Percentiles rank a stretch among this genome's conserved stretches.
These are phyloP conservation scores for Hapalemur alaotrensis DNA, from an alignment of 2,797 vertebrate genomes.

Conservation along the genomic window DNA sequence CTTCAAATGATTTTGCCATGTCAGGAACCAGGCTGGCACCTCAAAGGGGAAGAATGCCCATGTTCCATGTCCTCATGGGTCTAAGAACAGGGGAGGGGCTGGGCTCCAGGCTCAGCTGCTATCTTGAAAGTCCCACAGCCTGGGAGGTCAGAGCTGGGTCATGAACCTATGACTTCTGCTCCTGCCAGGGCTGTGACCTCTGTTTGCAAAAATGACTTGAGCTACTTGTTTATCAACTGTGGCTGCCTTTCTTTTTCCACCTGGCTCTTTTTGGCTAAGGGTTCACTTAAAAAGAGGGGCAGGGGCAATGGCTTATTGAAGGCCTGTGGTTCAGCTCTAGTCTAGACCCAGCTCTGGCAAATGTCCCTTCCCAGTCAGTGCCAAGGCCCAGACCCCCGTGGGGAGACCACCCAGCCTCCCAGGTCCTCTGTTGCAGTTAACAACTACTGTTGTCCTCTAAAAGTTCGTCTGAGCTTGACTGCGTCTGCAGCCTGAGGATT, in stretches of 20 bases:
- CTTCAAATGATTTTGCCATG: background rate
- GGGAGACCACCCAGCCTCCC: background rate
- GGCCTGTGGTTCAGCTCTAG: background rate
- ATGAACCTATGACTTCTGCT: slow-evolving; percentile 17
- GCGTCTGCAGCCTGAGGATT: background rate
- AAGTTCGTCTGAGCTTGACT: background rate
- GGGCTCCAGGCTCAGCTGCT: background rate
- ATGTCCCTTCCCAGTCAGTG: background rate
- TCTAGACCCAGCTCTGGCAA: background rate
- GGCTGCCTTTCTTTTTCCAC: background rate
- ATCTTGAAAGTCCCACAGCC: background rate
- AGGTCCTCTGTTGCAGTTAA: background rate
- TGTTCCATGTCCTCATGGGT: background rate
- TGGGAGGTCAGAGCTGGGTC: slow-evolving; percentile 52
- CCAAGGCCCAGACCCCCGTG: background rate
- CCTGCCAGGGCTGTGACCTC: background rate
- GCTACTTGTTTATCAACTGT: background rate
- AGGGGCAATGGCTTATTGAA: background rate
- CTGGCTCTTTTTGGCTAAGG: background rate
- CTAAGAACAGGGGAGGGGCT: background rate
- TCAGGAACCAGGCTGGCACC: background rate
- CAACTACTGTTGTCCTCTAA: background rate
- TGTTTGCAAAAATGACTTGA: background rate
- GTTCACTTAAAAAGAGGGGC: background rate
- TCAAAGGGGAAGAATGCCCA: background rate